Evolutionary conservation across 2,888 invertebrate species (phyloP), one percentile per base, ranked within the genome.

Genomic region (Eupeodes latifasciatus): DNA sequence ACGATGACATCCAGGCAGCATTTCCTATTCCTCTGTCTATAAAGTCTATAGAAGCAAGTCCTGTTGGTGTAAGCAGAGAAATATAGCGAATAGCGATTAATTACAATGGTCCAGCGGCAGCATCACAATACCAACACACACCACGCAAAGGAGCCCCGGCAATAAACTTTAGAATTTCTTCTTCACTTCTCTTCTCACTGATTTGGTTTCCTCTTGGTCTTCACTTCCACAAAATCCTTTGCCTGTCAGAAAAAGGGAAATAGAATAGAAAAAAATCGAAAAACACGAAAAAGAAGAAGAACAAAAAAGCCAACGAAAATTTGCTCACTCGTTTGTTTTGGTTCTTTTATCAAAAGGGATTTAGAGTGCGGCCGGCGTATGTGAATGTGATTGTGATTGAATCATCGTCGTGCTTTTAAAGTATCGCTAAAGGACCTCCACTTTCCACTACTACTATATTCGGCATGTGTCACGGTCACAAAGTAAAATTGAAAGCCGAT

Each of bases 71-170:
- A 80, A 85, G 76, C 85, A 85, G 76, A 80, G 85, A 85, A 76
- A 76, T 85, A 80, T 80, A 85, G 85, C 71, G 80, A 85, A 76
- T 69, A 80, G 76, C 85, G 76, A 85, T 85, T 85, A 85, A 85
- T 85, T 85, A 76, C 85, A 85, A 85, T 81, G 71, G 76, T 81
- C 80, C 84, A n/a, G 27, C 27, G 27, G 27, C 27, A 27, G 59
- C 76, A 69, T 69, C 62, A 75, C 75, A 75, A 75, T 79, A 61
- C 53, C n/a, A 34, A 61, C 47, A 40, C 40, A 40, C 40, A 40
- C 40, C 6, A 40, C 47, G 51, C 44, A 72, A 59, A n/a, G 36
- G 14, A 66, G 57, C 10, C n/a, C 51, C 59, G 67, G 67, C 51
- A 49, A 75, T 79, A 79, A 84, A 75, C 61, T 75, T 84, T 80